phyloP scores from a whole-genome alignment of 2,797 vertebrate species.

The Decapterus maruadsi region DNA sequence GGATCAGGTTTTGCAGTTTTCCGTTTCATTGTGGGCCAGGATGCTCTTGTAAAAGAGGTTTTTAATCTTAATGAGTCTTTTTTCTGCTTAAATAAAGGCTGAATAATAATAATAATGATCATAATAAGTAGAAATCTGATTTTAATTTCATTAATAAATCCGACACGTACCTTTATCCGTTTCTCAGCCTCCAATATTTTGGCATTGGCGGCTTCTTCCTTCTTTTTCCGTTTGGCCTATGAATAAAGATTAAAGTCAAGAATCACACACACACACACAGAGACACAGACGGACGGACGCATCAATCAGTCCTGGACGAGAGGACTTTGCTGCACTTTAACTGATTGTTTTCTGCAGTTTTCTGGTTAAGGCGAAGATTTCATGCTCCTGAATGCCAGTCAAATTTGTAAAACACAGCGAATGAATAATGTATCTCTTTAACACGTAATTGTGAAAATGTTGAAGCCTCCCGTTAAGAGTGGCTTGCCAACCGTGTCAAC shows the following conservation, averaged over 20 bases:
- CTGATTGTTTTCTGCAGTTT: slow-evolving; percentile 78
- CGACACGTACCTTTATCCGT: slow-evolving; percentile 95
- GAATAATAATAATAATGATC: too few species aligned
- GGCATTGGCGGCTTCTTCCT: slow-evolving; percentile 98
- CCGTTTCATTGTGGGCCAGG: too few species aligned
- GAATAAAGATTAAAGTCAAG: slow-evolving; percentile 86
- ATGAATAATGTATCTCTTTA: slow-evolving; percentile 88
- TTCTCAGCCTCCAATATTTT: slow-evolving; percentile 99
- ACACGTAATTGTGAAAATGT: slow-evolving; percentile 88
- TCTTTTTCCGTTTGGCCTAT: slow-evolving; percentile 99
- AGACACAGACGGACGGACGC: slow-evolving; percentile 30
- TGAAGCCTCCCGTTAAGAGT: slow-evolving; percentile 87
- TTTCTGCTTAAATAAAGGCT: too few species aligned
- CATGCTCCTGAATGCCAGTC: slow-evolving; percentile 77
- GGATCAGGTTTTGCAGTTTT: too few species aligned
- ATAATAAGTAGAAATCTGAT: neutral
- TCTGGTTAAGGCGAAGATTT: slow-evolving; percentile 75
- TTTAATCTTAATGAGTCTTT: too few species aligned
- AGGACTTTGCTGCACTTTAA: slow-evolving; percentile 73
- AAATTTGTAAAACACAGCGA: slow-evolving; percentile 85
- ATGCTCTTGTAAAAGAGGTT: too few species aligned
- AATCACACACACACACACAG: slow-evolving; percentile 56
- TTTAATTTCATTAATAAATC: slow-evolving; percentile 16
- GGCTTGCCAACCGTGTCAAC: slow-evolving; percentile 89
- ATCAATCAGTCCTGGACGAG: slow-evolving; percentile 70